Conservation (phyloP, 2,888 invertebrate species). For the Linyphia triangularis region DNA sequence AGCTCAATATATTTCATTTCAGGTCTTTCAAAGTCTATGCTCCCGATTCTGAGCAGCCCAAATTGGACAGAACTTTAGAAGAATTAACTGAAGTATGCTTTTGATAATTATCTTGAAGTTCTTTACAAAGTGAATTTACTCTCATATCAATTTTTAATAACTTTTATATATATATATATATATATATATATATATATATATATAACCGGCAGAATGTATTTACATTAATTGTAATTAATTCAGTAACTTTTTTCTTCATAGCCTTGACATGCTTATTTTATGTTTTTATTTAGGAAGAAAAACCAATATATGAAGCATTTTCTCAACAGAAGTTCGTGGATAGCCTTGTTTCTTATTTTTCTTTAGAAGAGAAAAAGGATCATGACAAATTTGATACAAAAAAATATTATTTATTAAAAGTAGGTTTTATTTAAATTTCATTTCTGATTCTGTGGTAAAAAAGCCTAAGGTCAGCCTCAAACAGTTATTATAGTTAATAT, state of each 20-base stretch:
- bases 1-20: too few relatives aligned
- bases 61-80: conserved; percentile 82
- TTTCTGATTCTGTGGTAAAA: too few relatives aligned
- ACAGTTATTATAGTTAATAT: too few relatives aligned
- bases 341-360: conserved; percentile 86
- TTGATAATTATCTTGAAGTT: too few relatives aligned
- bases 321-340: conserved; percentile 84
- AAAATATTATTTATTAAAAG: conserved; percentile 87
- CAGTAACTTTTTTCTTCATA: neutral
- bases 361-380: conserved; percentile 92
- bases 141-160: too few relatives aligned
- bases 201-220: too few relatives aligned
- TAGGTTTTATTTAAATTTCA: conserved; percentile 81
- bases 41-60: conserved; percentile 85
- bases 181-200: too few relatives aligned
- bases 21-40: conserved; percentile 85
- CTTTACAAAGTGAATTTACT: too few relatives aligned
- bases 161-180: too few relatives aligned
- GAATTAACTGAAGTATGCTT: conserved; percentile 82
- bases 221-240: too few relatives aligned
- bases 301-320: conserved; percentile 86
- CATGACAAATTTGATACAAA: conserved; percentile 88
- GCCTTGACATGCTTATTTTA: neutral
- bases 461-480: too few relatives aligned
- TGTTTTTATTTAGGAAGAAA: conserved; percentile 81